A percentile compares a stretch with the other conserved stretches of the same genome.
Evolutionary conservation across 1,140 invertebrate species (phyloP).

Genomic region (Drosophila persimilis): DNA sequence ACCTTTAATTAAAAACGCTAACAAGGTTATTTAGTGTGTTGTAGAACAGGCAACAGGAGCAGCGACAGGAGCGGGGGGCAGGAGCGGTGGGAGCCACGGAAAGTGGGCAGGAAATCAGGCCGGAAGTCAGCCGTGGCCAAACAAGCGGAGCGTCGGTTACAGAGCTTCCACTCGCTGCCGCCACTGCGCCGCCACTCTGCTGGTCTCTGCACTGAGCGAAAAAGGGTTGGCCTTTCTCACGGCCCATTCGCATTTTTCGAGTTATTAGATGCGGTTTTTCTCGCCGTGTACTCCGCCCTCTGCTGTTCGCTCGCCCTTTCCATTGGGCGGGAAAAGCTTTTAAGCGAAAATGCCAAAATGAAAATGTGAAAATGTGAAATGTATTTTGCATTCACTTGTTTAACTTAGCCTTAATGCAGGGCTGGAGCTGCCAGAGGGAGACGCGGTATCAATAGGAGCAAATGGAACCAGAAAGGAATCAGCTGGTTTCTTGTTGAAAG

Average conservation of each 20-base stretch:
- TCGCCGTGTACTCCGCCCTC: too few species aligned
- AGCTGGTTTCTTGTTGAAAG: too few species aligned
- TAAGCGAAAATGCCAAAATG: slow-evolving; percentile 70
- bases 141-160: slow-evolving; percentile 33
- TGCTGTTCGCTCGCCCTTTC: too few species aligned
- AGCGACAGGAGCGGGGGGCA: neutral
- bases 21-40: slow-evolving; percentile 79
- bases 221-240: too few species aligned
- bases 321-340: slow-evolving; percentile 60
- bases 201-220: too few species aligned
- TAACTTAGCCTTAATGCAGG: slow-evolving; percentile 31
- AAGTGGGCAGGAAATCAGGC: slow-evolving; percentile 51
- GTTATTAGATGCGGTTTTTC: too few species aligned
- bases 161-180: neutral
- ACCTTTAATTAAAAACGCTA: slow-evolving; percentile 83
- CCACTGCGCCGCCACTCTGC: slow-evolving; percentile 4
- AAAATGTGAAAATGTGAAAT: slow-evolving; percentile 70
- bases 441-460: too few species aligned
- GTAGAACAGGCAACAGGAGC: neutral
- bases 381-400: slow-evolving; percentile 34
- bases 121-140: slow-evolving; percentile 61
- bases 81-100: neutral
- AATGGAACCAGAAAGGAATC: too few species aligned
- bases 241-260: too few species aligned
- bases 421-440: neutral